Percentiles rank a stretch among this genome's conserved stretches.
phyloP scores from a whole-genome alignment of 1,140 invertebrate species.

The Dryas iulia region DNA sequence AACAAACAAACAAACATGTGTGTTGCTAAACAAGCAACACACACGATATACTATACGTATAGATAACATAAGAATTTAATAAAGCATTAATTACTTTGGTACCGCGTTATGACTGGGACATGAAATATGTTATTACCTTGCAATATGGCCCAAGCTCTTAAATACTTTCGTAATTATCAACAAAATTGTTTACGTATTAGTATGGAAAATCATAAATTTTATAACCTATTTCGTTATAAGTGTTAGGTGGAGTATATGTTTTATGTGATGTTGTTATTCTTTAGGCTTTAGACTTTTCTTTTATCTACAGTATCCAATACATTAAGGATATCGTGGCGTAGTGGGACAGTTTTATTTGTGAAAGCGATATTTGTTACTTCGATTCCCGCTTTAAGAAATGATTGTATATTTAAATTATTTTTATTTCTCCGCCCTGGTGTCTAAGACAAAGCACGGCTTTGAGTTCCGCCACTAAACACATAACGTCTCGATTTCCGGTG shows the following conservation, averaged over 20 bases:
- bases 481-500: no score
- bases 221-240: neutral
- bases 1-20: no score
- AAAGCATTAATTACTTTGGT: conserved; percentile 15
- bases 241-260: neutral
- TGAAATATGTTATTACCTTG: conserved; percentile 14
- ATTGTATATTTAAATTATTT: no score
- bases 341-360: no score
- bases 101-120: neutral
- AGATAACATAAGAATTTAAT: conserved; percentile 20
- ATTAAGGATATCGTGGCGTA: no score
- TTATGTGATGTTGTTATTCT: neutral
- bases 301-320: no score
- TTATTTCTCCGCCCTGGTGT: no score
- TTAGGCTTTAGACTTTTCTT: no score
- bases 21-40: neutral
- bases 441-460: no score
- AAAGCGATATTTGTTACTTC: no score
- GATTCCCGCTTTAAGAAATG: no score
- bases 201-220: neutral
- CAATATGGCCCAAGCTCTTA: conserved; percentile 6
- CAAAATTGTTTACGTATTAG: neutral
- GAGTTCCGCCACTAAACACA: no score
- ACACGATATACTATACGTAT: neutral
- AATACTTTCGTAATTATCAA: conserved; percentile 10